These are phyloP conservation scores for Brachyopa scutellaris DNA, from an alignment of 2,888 invertebrate species.

Conservation along the genomic window DNA sequence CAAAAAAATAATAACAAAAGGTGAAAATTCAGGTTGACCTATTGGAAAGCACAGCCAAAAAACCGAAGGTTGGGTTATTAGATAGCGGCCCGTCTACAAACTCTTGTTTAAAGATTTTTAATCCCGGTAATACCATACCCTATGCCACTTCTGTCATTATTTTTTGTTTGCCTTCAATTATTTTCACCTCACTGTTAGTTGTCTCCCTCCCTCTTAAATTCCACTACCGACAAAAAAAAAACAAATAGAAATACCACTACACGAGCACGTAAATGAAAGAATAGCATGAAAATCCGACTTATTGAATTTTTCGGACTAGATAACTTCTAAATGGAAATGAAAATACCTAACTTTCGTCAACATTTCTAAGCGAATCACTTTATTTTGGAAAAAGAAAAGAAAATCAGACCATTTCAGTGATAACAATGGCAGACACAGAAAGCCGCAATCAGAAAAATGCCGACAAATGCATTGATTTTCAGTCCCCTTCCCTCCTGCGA, in stretches of 20 bases:
- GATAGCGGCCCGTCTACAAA: too few species aligned
- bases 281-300: slow-evolving; percentile 23
- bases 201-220: slow-evolving; percentile 17
- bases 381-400: background rate
- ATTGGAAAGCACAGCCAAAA: too few species aligned
- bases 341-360: background rate
- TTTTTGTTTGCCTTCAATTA: background rate
- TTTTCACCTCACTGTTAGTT: slow-evolving; percentile 45
- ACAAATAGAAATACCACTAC: slow-evolving; percentile 51
- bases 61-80: too few species aligned
- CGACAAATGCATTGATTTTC: slow-evolving; percentile 68
- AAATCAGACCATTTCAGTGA: background rate
- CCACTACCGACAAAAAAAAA: slow-evolving; percentile 14
- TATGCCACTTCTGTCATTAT: slow-evolving; percentile 18
- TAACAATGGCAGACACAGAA: background rate
- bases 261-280: slow-evolving; percentile 25
- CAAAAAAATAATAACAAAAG: too few species aligned
- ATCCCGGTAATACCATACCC: slow-evolving; percentile 43
- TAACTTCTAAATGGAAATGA: background rate
- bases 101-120: slow-evolving; percentile 24
- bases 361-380: background rate
- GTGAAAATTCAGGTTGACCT: too few species aligned
- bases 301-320: slow-evolving; percentile 11
- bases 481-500: slow-evolving; percentile 11
- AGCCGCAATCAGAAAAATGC: slow-evolving; percentile 44